phyloP scores from a whole-genome alignment of 2,797 vertebrate species.

The Schizothorax lantsangensis region DNA sequence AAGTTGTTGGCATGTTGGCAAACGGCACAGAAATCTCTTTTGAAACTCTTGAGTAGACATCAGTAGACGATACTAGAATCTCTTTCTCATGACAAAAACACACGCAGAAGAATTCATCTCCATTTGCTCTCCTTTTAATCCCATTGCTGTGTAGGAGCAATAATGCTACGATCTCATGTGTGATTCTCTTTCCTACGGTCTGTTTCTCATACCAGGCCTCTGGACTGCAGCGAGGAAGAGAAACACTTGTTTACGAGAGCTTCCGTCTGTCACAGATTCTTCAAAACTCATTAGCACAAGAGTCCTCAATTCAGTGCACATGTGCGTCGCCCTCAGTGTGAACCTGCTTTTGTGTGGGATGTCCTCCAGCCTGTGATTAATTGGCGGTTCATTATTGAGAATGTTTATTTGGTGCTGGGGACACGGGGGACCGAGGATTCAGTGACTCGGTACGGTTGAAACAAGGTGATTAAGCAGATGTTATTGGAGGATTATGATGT shows the following conservation, averaged over 20 bases:
- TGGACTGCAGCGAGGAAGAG: neutral
- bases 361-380: slow-evolving; percentile 50
- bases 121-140: neutral
- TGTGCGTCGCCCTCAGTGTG: slow-evolving; percentile 23
- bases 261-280: slow-evolving; percentile 19
- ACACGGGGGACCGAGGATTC: slow-evolving; percentile 38
- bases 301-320: slow-evolving; percentile 22
- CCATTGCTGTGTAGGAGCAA: neutral
- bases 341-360: slow-evolving; percentile 35
- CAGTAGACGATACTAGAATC: neutral
- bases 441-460: slow-evolving; percentile 33
- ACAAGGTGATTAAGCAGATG: slow-evolving; percentile 38
- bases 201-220: slow-evolving; percentile 20
- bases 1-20: neutral
- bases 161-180: neutral
- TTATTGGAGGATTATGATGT: slow-evolving; percentile 44
- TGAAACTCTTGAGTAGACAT: neutral
- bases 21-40: neutral
- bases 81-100: neutral
- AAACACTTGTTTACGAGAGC: slow-evolving; percentile 26
- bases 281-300: slow-evolving; percentile 31
- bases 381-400: slow-evolving; percentile 40
- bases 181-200: neutral
- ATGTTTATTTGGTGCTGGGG: slow-evolving; percentile 43
- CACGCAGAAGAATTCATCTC: neutral